Percentiles rank a stretch among this genome's conserved stretches.
These are phyloP conservation scores for Diarsia dahlii DNA, from an alignment of 2,888 invertebrate species.

Conservation along the genomic window DNA sequence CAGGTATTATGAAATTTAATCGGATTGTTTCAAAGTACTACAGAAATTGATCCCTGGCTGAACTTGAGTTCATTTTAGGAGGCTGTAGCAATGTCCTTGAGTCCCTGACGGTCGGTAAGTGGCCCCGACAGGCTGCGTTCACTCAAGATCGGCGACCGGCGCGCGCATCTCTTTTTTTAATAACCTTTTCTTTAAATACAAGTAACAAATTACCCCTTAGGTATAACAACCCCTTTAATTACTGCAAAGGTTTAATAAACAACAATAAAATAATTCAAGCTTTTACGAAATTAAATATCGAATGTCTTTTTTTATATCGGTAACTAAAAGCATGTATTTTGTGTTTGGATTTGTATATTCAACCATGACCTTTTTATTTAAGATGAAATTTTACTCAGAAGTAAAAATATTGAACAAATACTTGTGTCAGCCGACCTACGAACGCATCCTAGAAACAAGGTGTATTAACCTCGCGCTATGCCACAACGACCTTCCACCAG, in stretches of 20 bases:
- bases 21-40: constrained; percentile 17
- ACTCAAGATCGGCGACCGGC: constrained; percentile 63
- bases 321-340: not conserved
- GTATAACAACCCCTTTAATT: not conserved
- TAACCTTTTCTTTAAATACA: constrained; percentile 5
- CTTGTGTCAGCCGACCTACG: constrained; percentile 71
- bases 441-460: constrained; percentile 81
- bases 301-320: not conserved
- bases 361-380: constrained; percentile 11
- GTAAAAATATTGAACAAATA: constrained; percentile 35
- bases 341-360: constrained; percentile 8
- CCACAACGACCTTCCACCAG: constrained; percentile 78
- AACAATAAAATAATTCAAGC: not conserved
- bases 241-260: not conserved
- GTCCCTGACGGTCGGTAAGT: constrained; percentile 62
- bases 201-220: constrained; percentile 1
- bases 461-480: constrained; percentile 79
- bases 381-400: constrained; percentile 21
- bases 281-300: constrained; percentile 5
- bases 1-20: not conserved
- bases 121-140: constrained; percentile 57
- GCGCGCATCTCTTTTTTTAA: constrained; percentile 36
- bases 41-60: constrained; percentile 64
- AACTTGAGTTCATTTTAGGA: constrained; percentile 69
- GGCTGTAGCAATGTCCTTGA: constrained; percentile 66